Percentiles rank a stretch among this genome's conserved stretches.
phyloP scores from a whole-genome alignment of 2,888 invertebrate genomes.

The Eupithecia centaureata region DNA sequence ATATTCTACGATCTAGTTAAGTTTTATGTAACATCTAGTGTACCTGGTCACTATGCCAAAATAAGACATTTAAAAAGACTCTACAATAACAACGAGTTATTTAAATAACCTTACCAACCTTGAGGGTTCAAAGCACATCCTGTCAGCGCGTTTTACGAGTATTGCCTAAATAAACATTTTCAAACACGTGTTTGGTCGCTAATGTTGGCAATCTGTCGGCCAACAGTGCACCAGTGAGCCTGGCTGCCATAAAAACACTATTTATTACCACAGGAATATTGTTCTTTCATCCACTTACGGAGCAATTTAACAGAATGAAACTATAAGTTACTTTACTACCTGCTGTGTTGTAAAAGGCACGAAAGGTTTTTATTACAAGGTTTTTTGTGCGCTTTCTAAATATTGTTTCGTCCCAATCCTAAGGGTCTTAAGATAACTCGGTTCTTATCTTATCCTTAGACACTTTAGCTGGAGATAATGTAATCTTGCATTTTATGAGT shows the following conservation, averaged over 20 bases:
- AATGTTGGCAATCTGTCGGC: slow-evolving; percentile 59
- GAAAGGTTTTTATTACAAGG: slow-evolving; percentile 59
- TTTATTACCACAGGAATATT: slow-evolving; percentile 69
- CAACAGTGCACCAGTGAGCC: slow-evolving; percentile 53
- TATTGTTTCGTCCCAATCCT: slow-evolving; percentile 62
- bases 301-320: slow-evolving; percentile 57
- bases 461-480: slow-evolving; percentile 61
- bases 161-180: slow-evolving; percentile 80
- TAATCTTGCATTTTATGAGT: slow-evolving; percentile 49
- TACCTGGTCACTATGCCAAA: slow-evolving; percentile 15
- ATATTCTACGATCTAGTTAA: slow-evolving; percentile 6
- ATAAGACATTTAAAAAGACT: slow-evolving; percentile 29
- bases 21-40: neutral
- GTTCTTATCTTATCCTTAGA: slow-evolving; percentile 72
- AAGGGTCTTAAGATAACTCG: slow-evolving; percentile 66
- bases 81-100: slow-evolving; percentile 43
- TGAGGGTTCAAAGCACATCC: slow-evolving; percentile 80
- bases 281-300: slow-evolving; percentile 64
- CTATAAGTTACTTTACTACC: slow-evolving; percentile 63
- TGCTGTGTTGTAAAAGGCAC: slow-evolving; percentile 64
- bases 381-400: slow-evolving; percentile 70
- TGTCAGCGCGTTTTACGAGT: slow-evolving; percentile 75
- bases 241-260: slow-evolving; percentile 62
- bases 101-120: slow-evolving; percentile 73
- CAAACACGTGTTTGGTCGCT: slow-evolving; percentile 71